A percentile compares a stretch with the other conserved stretches of the same genome.
Evolutionary conservation across 1,140 invertebrate species (phyloP).

Genomic region (Vanessa atalanta): DNA sequence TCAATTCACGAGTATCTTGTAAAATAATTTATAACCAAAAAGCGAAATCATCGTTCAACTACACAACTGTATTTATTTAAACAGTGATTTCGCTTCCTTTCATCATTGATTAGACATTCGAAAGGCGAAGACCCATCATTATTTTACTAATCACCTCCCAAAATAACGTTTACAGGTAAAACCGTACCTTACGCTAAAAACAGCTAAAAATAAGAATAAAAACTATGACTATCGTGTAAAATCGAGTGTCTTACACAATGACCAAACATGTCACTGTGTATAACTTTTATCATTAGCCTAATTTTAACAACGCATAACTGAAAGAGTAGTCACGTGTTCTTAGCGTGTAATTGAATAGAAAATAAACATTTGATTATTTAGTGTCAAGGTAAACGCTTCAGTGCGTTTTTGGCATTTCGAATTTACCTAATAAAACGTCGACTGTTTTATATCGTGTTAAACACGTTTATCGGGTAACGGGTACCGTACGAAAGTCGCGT

Average conservation of each 20-base stretch:
- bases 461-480: neutral
- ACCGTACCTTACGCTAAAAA: no score
- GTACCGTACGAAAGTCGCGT: conserved; percentile 6
- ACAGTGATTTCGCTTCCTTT: no score
- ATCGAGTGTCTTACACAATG: neutral
- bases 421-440: conserved; percentile 24
- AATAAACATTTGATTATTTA: conserved; percentile 39
- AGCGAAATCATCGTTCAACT: neutral
- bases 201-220: no score
- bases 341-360: conserved; percentile 35
- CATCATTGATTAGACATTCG: no score
- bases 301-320: conserved; percentile 27
- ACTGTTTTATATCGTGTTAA: neutral
- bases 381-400: conserved; percentile 29
- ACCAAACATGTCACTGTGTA: neutral
- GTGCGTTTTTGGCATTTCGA: conserved; percentile 16
- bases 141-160: no score
- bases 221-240: no score
- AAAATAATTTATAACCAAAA: neutral
- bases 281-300: conserved; percentile 36
- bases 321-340: conserved; percentile 30
- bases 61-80: no score
- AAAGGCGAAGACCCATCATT: no score
- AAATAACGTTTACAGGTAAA: no score
- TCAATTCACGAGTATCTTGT: neutral